phyloP scores from a whole-genome alignment of 2,888 invertebrate species.

The Flexamia atlantica region DNA sequence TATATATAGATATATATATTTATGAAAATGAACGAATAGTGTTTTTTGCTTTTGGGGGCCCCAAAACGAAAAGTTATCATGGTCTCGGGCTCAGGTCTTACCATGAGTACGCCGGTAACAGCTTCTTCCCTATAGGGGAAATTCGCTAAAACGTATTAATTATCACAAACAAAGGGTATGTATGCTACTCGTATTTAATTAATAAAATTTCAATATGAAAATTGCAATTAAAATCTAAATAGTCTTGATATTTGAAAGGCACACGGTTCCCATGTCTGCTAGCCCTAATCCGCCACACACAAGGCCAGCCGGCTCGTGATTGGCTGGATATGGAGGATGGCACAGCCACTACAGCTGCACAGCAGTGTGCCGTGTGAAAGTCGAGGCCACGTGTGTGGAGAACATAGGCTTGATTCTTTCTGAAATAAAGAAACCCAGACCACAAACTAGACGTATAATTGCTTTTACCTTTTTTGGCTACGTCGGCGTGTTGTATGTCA shows the following conservation, averaged over 20 bases:
- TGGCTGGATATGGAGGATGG: background rate
- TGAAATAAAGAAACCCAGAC: conserved; percentile 18
- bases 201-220: too few relatives aligned
- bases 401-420: conserved; percentile 3
- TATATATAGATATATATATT: too few relatives aligned
- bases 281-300: background rate
- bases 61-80: too few relatives aligned
- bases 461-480: background rate
- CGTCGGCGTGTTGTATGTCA: background rate
- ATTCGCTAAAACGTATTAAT: too few relatives aligned
- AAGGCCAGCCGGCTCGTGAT: conserved; percentile 10
- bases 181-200: too few relatives aligned
- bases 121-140: too few relatives aligned
- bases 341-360: background rate
- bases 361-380: background rate
- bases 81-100: too few relatives aligned
- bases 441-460: background rate
- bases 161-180: too few relatives aligned
- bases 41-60: too few relatives aligned
- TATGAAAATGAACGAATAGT: too few relatives aligned
- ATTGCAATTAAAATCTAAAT: too few relatives aligned
- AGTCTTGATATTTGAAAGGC: conserved; percentile 21
- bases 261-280: background rate
- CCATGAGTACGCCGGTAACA: too few relatives aligned
- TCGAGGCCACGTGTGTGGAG: background rate